Conservation (phyloP, 1,140 invertebrate genomes). For the Lineus longissimus region DNA sequence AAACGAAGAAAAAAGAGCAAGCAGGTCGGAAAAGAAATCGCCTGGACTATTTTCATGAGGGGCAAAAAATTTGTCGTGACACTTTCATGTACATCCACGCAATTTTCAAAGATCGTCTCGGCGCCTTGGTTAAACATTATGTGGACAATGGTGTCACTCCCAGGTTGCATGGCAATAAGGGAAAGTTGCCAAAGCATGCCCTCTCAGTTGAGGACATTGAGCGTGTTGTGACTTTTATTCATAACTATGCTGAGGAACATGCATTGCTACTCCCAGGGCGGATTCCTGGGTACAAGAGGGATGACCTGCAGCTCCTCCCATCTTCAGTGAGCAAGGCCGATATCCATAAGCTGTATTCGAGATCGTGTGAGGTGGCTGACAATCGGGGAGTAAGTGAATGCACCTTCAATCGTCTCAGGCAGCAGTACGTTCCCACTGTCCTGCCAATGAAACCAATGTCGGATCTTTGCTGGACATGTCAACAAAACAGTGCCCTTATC, state of each 20-base stretch:
- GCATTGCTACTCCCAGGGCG: constrained; percentile 25
- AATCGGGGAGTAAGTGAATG: no score
- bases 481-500: constrained; percentile 20
- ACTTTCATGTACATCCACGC: not conserved
- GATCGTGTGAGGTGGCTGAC: not conserved
- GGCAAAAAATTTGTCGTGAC: not conserved
- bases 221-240: constrained; percentile 17
- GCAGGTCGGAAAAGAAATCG: not conserved
- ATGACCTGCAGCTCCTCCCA: constrained; percentile 22
- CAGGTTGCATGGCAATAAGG: constrained; percentile 3
- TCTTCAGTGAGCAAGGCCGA: not conserved
- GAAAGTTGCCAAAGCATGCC: constrained; percentile 5
- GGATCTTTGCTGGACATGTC: constrained; percentile 27
- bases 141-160: constrained; percentile 14
- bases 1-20: not conserved
- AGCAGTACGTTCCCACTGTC: constrained; percentile 14
- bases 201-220: constrained; percentile 17
- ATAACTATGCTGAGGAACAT: constrained; percentile 22
- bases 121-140: constrained; percentile 12
- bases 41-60: not conserved
- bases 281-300: constrained; percentile 23
- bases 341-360: not conserved
- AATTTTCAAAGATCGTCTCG: constrained; percentile 11
- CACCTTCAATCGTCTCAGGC: constrained; percentile 10
- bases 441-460: constrained; percentile 21